Evolutionary conservation across 92 coral and sea anemone genomes (phyloP).

Genomic region (Muricea muricata): DNA sequence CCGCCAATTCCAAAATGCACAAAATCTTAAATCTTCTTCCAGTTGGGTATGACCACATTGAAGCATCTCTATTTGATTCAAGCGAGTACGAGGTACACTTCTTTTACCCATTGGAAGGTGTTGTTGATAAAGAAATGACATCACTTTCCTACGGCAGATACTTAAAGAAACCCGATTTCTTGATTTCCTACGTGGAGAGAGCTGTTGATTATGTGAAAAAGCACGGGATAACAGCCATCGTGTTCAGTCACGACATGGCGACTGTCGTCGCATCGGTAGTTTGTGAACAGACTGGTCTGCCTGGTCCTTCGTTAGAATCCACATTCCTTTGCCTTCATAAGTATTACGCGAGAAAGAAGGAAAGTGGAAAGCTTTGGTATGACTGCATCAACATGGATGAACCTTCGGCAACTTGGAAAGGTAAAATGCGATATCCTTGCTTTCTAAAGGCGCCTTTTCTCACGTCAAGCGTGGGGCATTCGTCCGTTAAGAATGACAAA

Average conservation of each 20-base stretch:
- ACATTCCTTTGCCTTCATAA: too few species aligned
- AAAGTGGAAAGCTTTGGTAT: too few species aligned
- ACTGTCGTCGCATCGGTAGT: too few species aligned
- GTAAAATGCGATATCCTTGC: constrained; percentile 16
- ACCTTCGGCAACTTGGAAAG: too few species aligned
- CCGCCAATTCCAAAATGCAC: neutral
- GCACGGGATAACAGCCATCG: constrained; percentile 11
- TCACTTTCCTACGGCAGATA: neutral
- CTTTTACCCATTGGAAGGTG: neutral
- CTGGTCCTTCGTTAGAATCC: too few species aligned
- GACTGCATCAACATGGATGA: too few species aligned
- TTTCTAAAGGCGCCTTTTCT: constrained; percentile 10
- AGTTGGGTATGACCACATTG: neutral
- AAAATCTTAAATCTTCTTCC: neutral
- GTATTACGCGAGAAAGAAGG: too few species aligned
- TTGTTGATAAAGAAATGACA: neutral
- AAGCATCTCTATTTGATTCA: neutral
- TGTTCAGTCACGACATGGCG: too few species aligned
- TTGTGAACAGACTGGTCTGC: too few species aligned
- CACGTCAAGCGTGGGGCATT: neutral
- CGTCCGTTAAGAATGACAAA: neutral
- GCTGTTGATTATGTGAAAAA: constrained; percentile 15
- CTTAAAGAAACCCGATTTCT: neutral
- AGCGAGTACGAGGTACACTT: neutral
- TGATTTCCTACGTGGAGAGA: too few species aligned